Conservation (phyloP, 2,797 vertebrate species). For the Enteromius viviparus region DNA sequence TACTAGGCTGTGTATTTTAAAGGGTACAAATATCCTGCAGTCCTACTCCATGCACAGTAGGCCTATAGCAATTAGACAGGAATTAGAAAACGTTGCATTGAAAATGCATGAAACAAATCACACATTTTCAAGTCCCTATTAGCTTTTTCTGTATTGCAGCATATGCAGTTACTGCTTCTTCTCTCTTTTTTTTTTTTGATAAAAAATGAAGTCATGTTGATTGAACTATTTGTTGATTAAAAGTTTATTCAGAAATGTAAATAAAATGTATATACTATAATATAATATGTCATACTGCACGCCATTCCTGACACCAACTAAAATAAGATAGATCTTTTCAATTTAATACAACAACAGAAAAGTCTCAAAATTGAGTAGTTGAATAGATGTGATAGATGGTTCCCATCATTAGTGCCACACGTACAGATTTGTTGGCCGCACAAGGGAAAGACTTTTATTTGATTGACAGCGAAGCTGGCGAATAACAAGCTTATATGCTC, state of each 20-base stretch:
- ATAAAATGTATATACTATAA: no score
- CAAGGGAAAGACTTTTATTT: slow-evolving; percentile 36
- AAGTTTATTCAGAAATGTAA: background rate
- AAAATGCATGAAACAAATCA: background rate
- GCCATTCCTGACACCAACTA: background rate
- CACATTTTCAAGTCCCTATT: background rate
- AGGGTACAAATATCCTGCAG: background rate
- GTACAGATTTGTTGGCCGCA: slow-evolving; percentile 62
- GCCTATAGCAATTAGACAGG: background rate
- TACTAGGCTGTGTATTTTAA: background rate
- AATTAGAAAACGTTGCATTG: background rate
- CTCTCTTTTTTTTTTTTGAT: no score
- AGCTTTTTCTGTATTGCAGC: background rate
- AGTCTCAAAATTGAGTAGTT: background rate
- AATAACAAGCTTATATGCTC: slow-evolving; percentile 44
- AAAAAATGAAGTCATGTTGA: background rate
- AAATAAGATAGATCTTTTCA: background rate
- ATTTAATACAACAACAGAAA: background rate
- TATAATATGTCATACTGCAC: background rate
- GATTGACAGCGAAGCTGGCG: slow-evolving; percentile 57
- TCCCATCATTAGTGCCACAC: slow-evolving; percentile 51
- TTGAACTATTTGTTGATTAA: background rate
- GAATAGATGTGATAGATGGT: background rate
- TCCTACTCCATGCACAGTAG: background rate
- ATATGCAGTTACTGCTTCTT: background rate